These are phyloP conservation scores for Drosophila eugracilis DNA, from an alignment of 1,140 invertebrate species.

Conservation along the genomic window DNA sequence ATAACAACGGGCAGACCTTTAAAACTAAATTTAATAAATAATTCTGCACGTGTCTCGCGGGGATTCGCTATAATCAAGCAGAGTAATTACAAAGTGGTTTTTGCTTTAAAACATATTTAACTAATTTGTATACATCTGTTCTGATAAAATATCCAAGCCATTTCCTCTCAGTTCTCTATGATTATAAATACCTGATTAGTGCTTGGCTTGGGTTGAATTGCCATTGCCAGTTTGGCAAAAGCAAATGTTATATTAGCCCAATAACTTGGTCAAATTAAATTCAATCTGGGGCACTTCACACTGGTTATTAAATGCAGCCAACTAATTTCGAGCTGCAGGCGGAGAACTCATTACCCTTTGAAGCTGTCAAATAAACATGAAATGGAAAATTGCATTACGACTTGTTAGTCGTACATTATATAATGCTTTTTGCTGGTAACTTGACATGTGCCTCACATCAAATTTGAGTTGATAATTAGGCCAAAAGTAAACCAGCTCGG, in stretches of 20 bases:
- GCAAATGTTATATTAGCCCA: background rate
- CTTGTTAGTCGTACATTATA: background rate
- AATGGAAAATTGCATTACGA: slow-evolving; percentile 17
- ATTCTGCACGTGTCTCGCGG: slow-evolving; percentile 1
- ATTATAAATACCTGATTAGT: slow-evolving; percentile 10
- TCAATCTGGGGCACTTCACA: slow-evolving; percentile 12
- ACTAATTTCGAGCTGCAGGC: slow-evolving; percentile 15
- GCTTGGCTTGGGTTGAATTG: background rate
- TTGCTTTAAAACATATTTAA: background rate
- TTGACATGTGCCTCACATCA: slow-evolving; percentile 3
- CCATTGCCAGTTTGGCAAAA: too few relatives aligned
- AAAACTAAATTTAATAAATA: slow-evolving; percentile 40
- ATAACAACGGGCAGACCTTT: slow-evolving; percentile 12
- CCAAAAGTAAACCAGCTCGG: slow-evolving; percentile 41
- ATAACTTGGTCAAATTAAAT: slow-evolving; percentile 13
- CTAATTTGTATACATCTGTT: background rate
- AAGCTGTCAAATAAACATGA: slow-evolving; percentile 30
- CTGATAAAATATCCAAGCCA: background rate
- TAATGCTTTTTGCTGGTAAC: background rate
- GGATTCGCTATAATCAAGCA: slow-evolving; percentile 12
- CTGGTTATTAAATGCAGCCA: slow-evolving; percentile 23
- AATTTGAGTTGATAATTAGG: slow-evolving; percentile 65
- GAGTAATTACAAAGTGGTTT: background rate
- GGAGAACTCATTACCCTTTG: slow-evolving; percentile 14
- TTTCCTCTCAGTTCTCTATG: background rate